Evolutionary conservation across 1,140 invertebrate genomes (phyloP).

Genomic region (Calycopis cecrops): DNA sequence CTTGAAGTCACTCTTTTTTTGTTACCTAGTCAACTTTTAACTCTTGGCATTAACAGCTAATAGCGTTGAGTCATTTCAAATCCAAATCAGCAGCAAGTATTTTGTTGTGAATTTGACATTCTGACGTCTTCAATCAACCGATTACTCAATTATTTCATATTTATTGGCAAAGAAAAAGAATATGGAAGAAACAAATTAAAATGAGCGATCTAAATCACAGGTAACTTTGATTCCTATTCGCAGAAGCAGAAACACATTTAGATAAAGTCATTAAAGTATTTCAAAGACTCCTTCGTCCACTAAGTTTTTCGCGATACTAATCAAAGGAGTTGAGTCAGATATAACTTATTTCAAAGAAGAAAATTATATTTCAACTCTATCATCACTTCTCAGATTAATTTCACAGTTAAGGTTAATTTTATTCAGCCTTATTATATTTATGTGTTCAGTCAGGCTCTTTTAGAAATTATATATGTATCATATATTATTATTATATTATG

Average conservation of each 20-base stretch:
- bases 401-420: conserved; percentile 1
- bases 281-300: conserved; percentile 16
- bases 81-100: too few species aligned
- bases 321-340: conserved; percentile 15
- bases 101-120: too few species aligned
- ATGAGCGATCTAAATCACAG: background rate
- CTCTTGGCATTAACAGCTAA: too few species aligned
- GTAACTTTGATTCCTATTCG: background rate
- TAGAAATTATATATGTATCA: too few species aligned
- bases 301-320: conserved; percentile 19
- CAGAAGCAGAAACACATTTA: conserved; percentile 14
- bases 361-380: conserved; percentile 14
- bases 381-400: conserved; percentile 16
- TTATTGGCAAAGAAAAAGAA: background rate
- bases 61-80: too few species aligned
- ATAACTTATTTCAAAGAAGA: conserved; percentile 16
- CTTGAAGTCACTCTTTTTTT: too few species aligned
- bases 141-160: background rate
- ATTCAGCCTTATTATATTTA: too few species aligned
- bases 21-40: too few species aligned
- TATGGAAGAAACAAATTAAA: conserved; percentile 1
- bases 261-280: conserved; percentile 21
- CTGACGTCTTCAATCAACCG: too few species aligned
- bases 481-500: too few species aligned
- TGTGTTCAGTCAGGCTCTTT: too few species aligned